Evolutionary conservation across 2,797 vertebrate genomes (phyloP).

Genomic region (Betta splendens): DNA sequence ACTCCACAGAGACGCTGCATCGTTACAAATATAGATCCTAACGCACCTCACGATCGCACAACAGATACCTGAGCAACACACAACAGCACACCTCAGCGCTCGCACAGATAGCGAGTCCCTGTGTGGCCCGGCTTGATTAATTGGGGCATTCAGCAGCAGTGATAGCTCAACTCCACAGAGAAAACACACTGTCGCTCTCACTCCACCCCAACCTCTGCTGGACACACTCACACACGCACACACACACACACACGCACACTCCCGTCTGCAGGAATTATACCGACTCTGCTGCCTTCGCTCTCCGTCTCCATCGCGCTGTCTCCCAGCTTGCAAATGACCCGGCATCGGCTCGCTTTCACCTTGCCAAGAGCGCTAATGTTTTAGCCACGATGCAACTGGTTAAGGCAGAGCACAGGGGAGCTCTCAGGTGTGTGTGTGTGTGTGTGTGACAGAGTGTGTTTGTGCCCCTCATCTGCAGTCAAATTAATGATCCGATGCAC

Average conservation of each 20-base stretch:
- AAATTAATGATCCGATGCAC: slow-evolving; percentile 49
- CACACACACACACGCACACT: slow-evolving; percentile 23
- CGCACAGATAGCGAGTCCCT: slow-evolving; percentile 12
- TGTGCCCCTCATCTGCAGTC: slow-evolving; percentile 44
- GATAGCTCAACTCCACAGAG: slow-evolving; percentile 74
- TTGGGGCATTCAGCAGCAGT: slow-evolving; percentile 68
- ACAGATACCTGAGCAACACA: slow-evolving; percentile 25
- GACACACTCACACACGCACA: slow-evolving; percentile 44
- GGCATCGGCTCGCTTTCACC: slow-evolving; percentile 62
- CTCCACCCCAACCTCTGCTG: slow-evolving; percentile 66
- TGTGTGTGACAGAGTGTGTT: slow-evolving; percentile 13
- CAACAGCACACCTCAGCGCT: slow-evolving; percentile 1
- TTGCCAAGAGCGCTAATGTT: slow-evolving; percentile 63
- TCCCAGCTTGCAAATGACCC: slow-evolving; percentile 59
- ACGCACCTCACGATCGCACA: slow-evolving; percentile 39
- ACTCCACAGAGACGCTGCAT: slow-evolving; percentile 50
- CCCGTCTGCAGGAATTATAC: slow-evolving; percentile 65
- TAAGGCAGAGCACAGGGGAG: slow-evolving; percentile 33
- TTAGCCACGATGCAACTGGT: slow-evolving; percentile 40
- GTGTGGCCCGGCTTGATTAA: slow-evolving; percentile 72
- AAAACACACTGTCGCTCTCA: slow-evolving; percentile 64
- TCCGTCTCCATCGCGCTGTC: slow-evolving; percentile 16
- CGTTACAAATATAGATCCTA: slow-evolving; percentile 45
- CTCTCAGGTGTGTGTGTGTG: slow-evolving; percentile 10
- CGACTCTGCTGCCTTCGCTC: slow-evolving; percentile 40